Percentiles rank a stretch among this genome's conserved stretches.
phyloP scores from a whole-genome alignment of 2,888 invertebrate species.

The Caenorhabditis doughertyi region DNA sequence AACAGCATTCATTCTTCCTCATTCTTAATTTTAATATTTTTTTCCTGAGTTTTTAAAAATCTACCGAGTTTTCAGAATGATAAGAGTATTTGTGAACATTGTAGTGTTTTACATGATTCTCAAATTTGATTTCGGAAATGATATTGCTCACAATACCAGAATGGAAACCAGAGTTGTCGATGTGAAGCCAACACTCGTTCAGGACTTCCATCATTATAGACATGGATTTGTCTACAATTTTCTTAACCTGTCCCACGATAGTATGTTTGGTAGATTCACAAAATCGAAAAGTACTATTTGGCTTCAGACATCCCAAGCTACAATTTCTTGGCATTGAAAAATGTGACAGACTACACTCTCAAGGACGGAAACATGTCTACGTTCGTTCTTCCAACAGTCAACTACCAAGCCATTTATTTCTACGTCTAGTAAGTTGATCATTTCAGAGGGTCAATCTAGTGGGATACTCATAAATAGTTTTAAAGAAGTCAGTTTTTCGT shows the following conservation, averaged over 20 bases:
- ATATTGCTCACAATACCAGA: background rate
- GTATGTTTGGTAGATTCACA: background rate
- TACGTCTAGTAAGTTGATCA: slow-evolving; percentile 8
- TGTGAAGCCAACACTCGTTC: background rate
- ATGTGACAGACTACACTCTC: background rate
- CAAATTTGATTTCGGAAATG: background rate
- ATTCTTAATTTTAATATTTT: background rate
- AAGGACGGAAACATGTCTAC: background rate
- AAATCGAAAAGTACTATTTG: background rate
- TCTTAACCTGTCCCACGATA: background rate
- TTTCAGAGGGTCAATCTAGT: too few relatives aligned
- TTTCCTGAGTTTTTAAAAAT: background rate
- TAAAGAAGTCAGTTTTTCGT: too few relatives aligned
- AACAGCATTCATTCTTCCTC: background rate
- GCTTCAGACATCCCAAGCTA: slow-evolving; percentile 1
- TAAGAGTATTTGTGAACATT: background rate
- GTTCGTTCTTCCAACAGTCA: slow-evolving; percentile 1
- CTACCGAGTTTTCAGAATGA: background rate
- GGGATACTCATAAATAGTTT: too few relatives aligned
- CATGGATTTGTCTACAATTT: slow-evolving; percentile 1
- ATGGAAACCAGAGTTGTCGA: background rate
- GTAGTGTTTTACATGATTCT: background rate
- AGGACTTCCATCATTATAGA: background rate
- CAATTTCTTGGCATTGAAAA: slow-evolving; percentile 6
- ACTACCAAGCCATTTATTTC: slow-evolving; percentile 20